phyloP scores from a whole-genome alignment of 2,888 invertebrate species.

The Nysson spinosus region DNA sequence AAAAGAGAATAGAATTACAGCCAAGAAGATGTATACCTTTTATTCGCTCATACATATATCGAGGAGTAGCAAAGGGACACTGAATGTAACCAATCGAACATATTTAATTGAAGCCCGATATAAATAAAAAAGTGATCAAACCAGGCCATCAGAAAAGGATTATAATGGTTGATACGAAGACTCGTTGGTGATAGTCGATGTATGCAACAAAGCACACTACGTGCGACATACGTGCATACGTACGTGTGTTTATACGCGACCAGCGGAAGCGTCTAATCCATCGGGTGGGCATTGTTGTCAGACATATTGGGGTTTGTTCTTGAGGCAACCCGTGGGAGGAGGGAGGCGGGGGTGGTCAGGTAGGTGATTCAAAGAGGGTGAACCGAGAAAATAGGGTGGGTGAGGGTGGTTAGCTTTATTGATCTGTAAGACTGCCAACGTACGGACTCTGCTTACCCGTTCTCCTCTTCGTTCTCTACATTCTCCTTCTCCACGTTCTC shows the following conservation, averaged over 20 bases:
- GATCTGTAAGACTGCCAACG: slow-evolving; percentile 77
- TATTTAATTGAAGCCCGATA: too few species aligned
- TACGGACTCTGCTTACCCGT: slow-evolving; percentile 68
- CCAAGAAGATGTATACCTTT: slow-evolving; percentile 19
- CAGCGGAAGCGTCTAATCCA: slow-evolving; percentile 72
- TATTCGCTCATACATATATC: slow-evolving; percentile 24
- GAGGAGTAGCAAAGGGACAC: too few species aligned
- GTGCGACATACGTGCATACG: slow-evolving; percentile 2
- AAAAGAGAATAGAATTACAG: slow-evolving; percentile 12
- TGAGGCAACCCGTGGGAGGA: slow-evolving; percentile 71
- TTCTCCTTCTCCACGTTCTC: slow-evolving; percentile 60
- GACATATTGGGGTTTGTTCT: slow-evolving; percentile 77
- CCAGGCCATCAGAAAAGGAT: too few species aligned
- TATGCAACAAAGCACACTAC: too few species aligned
- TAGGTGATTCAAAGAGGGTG: slow-evolving; percentile 57
- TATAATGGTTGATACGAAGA: too few species aligned
- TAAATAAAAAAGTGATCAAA: too few species aligned
- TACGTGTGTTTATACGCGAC: slow-evolving; percentile 43
- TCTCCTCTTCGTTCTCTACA: slow-evolving; percentile 57
- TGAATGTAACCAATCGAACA: too few species aligned
- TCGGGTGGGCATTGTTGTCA: slow-evolving; percentile 73
- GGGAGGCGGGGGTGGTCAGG: slow-evolving; percentile 59
- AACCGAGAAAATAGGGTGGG: slow-evolving; percentile 52
- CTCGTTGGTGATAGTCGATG: too few species aligned
- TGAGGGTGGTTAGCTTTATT: slow-evolving; percentile 77